These are phyloP conservation scores for Elysia crispata DNA, from an alignment of 2,888 invertebrate genomes.

Conservation along the genomic window DNA sequence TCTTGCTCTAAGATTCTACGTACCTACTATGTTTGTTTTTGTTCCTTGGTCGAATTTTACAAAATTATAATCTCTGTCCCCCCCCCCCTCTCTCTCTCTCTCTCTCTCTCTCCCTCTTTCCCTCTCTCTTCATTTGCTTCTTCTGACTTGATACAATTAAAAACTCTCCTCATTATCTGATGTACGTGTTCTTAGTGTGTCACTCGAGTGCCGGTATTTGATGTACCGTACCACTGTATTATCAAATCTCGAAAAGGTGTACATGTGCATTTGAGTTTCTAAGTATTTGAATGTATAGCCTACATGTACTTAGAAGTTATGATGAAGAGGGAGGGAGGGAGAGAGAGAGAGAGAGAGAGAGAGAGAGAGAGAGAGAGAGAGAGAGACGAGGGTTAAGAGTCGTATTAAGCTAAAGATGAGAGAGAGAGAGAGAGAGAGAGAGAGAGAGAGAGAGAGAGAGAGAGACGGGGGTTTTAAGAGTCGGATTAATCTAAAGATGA, in stretches of 20 bases:
- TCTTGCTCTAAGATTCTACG: no score
- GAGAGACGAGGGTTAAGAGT: not conserved
- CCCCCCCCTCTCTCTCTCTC: constrained; percentile 20
- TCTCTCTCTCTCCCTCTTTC: not conserved
- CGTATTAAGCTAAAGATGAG: no score
- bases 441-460: no score
- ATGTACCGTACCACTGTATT: no score
- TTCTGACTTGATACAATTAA: no score
- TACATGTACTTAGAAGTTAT: not conserved
- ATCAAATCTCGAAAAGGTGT: no score
- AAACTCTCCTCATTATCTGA: no score
- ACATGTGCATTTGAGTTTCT: no score
- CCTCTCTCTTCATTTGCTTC: no score
- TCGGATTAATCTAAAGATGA: not conserved
- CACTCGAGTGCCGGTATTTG: not conserved
- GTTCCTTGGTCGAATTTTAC: no score
- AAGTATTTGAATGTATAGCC: not conserved
- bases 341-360: constrained; percentile 20
- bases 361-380: constrained; percentile 13
- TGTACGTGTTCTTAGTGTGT: not conserved
- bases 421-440: no score
- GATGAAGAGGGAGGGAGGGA: not conserved
- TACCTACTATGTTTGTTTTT: no score
- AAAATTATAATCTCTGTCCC: not conserved
- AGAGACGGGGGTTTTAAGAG: not conserved